A percentile compares a stretch with the other conserved stretches of the same genome.
Conservation (phyloP, 1,140 invertebrate species). For the Harlomillsia oculata region DNA sequence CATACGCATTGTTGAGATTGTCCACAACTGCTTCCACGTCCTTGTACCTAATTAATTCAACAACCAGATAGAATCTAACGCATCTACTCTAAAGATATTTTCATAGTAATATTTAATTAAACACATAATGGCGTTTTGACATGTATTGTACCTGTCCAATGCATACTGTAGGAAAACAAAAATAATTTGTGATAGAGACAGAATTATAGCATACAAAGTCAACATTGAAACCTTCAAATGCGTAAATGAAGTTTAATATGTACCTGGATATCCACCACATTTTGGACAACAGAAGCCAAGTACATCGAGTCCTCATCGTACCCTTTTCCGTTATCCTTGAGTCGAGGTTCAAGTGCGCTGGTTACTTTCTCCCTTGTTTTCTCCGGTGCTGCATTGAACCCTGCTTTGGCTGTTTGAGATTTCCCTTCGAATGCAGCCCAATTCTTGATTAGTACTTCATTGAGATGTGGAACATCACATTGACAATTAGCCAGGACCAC, state of each 20-base stretch:
- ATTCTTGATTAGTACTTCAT: constrained; percentile 34
- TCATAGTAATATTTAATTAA: no score
- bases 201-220: no score
- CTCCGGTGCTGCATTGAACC: constrained; percentile 10
- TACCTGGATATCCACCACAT: constrained; percentile 35
- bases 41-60: constrained; percentile 30
- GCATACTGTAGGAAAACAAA: no score
- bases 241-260: no score
- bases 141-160: constrained; percentile 18
- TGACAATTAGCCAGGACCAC: constrained; percentile 35
- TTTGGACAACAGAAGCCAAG: constrained; percentile 32
- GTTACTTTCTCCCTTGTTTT: constrained; percentile 21
- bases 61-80: background rate
- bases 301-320: constrained; percentile 31
- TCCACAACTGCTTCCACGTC: constrained; percentile 33
- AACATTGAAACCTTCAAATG: no score
- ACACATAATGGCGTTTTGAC: no score
- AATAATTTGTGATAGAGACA: no score
- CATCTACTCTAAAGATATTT: no score
- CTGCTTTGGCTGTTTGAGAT: background rate
- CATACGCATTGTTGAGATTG: constrained; percentile 23
- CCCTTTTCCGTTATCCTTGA: constrained; percentile 10
- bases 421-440: constrained; percentile 32
- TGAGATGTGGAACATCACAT: constrained; percentile 32
- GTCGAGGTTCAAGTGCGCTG: constrained; percentile 12